A percentile compares a stretch with the other conserved stretches of the same genome.
Evolutionary conservation across 1,140 invertebrate species (phyloP).

Genomic region (Scaptomyza graminum): DNA sequence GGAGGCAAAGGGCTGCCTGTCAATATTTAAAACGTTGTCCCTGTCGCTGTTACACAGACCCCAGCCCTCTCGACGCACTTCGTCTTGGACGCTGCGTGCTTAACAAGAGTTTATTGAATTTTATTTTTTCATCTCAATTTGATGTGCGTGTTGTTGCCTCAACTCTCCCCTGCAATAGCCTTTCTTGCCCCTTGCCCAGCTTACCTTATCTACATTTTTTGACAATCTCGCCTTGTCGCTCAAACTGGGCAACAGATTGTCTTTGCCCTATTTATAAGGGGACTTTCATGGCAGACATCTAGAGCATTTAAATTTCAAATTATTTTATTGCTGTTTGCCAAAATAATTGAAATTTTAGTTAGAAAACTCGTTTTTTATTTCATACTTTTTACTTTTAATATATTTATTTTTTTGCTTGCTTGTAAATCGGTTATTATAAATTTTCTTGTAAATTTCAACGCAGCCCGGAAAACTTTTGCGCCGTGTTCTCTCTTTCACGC

Average conservation of each 20-base stretch:
- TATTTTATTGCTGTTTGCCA: conserved; percentile 64
- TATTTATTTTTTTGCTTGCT: conserved; percentile 33
- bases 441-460: conserved; percentile 65
- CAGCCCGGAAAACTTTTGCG: conserved; percentile 61
- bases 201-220: conserved; percentile 5
- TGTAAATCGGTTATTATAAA: conserved; percentile 80
- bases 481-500: conserved; percentile 43
- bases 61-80: too few species aligned
- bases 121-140: conserved; percentile 82
- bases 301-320: conserved; percentile 80
- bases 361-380: conserved; percentile 62
- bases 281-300: conserved; percentile 12
- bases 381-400: not conserved
- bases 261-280: conserved; percentile 41
- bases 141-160: conserved; percentile 64
- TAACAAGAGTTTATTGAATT: conserved; percentile 83
- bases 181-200: too few species aligned
- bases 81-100: conserved; percentile 59
- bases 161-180: not conserved
- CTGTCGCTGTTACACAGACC: conserved; percentile 45
- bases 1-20: conserved; percentile 43
- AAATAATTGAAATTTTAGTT: conserved; percentile 81
- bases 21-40: conserved; percentile 82
- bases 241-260: conserved; percentile 68
- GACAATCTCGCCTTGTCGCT: conserved; percentile 21